Conservation (phyloP, 2,113 vertebrate species). For the Callorhinus ursinus region DNA sequence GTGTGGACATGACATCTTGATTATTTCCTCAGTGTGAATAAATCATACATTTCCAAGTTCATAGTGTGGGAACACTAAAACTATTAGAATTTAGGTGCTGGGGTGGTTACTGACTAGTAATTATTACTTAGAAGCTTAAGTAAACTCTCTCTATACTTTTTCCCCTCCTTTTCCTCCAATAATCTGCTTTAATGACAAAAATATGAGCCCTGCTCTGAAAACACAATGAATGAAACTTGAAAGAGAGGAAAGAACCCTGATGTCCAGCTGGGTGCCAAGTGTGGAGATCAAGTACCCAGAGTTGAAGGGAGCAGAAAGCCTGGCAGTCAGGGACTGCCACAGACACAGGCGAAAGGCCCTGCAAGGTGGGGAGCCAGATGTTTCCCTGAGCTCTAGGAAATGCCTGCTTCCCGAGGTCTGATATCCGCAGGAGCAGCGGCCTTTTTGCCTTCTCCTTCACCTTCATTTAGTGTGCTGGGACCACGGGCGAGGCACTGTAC, state of each 20-base stretch:
- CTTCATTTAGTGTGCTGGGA: not conserved
- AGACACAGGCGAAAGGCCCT: not conserved
- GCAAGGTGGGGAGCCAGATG: not conserved
- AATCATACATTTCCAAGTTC: constrained; percentile 52
- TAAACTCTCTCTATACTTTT: constrained; percentile 58
- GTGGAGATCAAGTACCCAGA: not conserved
- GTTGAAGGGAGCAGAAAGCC: not conserved
- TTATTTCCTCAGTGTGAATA: constrained; percentile 54
- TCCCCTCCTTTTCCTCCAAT: constrained; percentile 58
- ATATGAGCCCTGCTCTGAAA: constrained; percentile 2
- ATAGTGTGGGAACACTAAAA: not conserved
- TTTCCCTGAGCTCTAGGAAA: too few species aligned
- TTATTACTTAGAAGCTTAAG: constrained; percentile 18
- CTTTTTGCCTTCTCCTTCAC: not conserved
- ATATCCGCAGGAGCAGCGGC: rapidly evolving
- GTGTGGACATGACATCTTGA: not conserved
- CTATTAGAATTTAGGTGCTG: not conserved
- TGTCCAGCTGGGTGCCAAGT: not conserved
- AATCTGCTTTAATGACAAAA: constrained; percentile 61
- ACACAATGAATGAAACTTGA: constrained; percentile 12
- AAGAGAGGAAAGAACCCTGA: not conserved
- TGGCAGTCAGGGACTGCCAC: rapidly evolving
- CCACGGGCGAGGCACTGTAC: not conserved
- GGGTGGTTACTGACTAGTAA: not conserved
- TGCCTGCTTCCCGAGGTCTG: not conserved